phyloP scores from a whole-genome alignment of 2,113 vertebrate genomes.

The Brachypodius melanocephalos region DNA sequence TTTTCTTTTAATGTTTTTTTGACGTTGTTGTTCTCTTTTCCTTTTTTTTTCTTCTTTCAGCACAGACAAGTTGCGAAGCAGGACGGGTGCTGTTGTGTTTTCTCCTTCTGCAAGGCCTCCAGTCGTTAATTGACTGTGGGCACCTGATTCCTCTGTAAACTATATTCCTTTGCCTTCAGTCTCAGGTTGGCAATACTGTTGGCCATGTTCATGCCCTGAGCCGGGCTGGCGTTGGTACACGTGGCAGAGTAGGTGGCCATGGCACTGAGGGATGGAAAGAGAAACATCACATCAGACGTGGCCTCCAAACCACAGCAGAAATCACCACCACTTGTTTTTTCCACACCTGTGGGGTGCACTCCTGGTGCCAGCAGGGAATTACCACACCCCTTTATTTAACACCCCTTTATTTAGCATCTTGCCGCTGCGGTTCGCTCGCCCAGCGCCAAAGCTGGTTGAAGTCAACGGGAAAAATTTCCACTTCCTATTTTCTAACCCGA shows the following conservation, averaged over 20 bases:
- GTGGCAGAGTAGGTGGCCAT: conserved; percentile 94
- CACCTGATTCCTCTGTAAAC: conserved; percentile 96
- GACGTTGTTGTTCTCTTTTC: not conserved
- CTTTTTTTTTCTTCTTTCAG: conserved; percentile 7
- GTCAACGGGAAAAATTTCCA: not conserved
- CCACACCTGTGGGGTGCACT: not conserved
- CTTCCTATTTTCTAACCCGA: not conserved
- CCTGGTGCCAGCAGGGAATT: not conserved
- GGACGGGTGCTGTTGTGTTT: conserved; percentile 62
- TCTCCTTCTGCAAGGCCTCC: conserved; percentile 63
- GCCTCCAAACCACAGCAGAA: not conserved
- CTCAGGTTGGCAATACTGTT: conserved; percentile 99
- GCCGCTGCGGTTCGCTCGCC: not conserved
- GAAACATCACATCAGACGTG: not conserved
- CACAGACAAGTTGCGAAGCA: conserved; percentile 69
- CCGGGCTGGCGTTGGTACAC: conserved; percentile 91
- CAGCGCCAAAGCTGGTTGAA: not conserved
- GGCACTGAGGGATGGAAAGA: conserved; percentile 78
- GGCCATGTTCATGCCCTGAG: conserved; percentile 98
- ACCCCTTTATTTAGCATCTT: not conserved
- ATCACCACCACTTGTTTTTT: not conserved
- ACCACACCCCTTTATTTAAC: not conserved
- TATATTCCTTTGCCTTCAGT: conserved; percentile 99
- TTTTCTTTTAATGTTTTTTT: conserved; percentile 11
- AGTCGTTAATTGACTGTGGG: conserved; percentile 93